Percentiles rank a stretch among this genome's conserved stretches.
phyloP scores from a whole-genome alignment of 2,888 invertebrate genomes.

The Germaria angustata region DNA sequence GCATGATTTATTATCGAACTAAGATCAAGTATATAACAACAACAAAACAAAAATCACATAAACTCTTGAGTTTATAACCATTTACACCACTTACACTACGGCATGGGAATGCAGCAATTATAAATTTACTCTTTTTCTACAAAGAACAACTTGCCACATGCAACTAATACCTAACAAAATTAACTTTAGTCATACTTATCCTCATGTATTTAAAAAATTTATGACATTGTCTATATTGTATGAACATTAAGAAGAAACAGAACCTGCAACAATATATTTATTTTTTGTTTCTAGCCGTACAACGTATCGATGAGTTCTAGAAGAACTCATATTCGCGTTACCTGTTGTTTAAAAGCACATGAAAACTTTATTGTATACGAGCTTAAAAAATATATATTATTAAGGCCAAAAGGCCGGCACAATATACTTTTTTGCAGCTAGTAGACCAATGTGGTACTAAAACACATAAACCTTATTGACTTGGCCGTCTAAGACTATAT shows the following conservation, averaged over 20 bases:
- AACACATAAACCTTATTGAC: conserved; percentile 26
- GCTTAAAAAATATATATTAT: conserved; percentile 60
- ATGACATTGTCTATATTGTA: conserved; percentile 58
- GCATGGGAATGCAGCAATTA: background rate
- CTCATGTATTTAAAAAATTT: conserved; percentile 55
- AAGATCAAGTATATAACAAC: conserved; percentile 45
- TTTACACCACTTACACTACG: conserved; percentile 51
- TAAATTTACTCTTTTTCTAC: background rate
- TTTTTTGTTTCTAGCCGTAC: background rate
- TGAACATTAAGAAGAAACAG: background rate
- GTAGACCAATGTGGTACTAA: conserved; percentile 14
- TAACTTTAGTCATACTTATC: conserved; percentile 6
- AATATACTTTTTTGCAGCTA: conserved; percentile 41
- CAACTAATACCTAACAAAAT: conserved; percentile 34
- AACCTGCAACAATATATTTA: background rate
- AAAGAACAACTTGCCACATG: conserved; percentile 33
- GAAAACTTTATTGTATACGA: conserved; percentile 57
- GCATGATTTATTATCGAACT: conserved; percentile 62
- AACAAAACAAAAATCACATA: conserved; percentile 43
- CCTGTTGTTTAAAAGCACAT: conserved; percentile 23
- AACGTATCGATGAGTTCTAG: conserved; percentile 50
- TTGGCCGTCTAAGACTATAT: background rate
- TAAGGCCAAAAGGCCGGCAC: conserved; percentile 66
- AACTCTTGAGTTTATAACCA: conserved; percentile 57
- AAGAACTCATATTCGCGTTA: conserved; percentile 32